Evolutionary conservation across 2,888 invertebrate genomes (phyloP), one percentile per base, ranked within the genome.

Genomic region (Acronicta aceris): DNA sequence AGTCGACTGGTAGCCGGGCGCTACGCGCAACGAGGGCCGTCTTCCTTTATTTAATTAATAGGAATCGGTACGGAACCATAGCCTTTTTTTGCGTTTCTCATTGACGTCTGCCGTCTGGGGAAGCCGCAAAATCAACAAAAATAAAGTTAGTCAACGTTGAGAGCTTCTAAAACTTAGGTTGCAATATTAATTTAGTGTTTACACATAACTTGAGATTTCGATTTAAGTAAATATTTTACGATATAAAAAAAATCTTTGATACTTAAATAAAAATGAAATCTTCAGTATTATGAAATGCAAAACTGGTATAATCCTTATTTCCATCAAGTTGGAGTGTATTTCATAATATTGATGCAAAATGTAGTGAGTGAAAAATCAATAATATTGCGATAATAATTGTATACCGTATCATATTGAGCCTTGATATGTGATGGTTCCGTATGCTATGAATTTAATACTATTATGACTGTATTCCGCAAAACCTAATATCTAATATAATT

Each of bases 171-270:
- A 36, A 36, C 36, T 30, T n/a, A 16, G 16, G n/a, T 41, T 33
- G 25, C 5, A 42, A 38, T 36, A 36, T 21, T 21, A 21, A 21
- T 21, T 21, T 36, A 36, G 13, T 36, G n/a, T 38, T 38, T n/a
- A n/a, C 38, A 38, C 38, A n/a, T 38, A 38, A 6, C n/a, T 38
- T 38, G 38, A 38, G n/a, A 38, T n/a, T 38, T 38, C n/a, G 38
- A 38, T 38, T 38, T 38, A 38, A 6, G n/a, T n/a, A 36, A 36
- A 36, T 12, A 13, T 36, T 13, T 36, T 13, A 36, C 36, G 36
- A 12, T 13, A 13, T 13, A 36, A 12, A n/a, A n/a, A 13, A 27
- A 7, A 27, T 27, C 27, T 27, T 27, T 21, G 21, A 21, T 21
- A 21, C 21, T 21, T 21, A 27, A 30, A 30, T 30, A 30, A 30